phyloP scores from a whole-genome alignment of 2,113 vertebrate species.

The Tor tambroides region DNA sequence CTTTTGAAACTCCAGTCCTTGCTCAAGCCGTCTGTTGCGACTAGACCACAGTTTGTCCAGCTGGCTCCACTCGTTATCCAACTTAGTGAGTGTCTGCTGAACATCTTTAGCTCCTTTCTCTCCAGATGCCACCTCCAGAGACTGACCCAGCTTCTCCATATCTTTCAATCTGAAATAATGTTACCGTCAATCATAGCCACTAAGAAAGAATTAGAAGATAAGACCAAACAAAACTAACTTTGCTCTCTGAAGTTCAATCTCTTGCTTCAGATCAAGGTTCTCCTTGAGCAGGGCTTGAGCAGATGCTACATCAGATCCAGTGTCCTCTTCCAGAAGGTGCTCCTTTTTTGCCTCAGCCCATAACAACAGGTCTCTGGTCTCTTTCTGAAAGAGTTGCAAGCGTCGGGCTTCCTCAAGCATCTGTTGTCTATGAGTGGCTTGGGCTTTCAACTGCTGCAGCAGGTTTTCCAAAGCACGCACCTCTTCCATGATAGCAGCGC shows the following conservation, averaged over 20 bases:
- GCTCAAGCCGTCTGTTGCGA: conserved; percentile 70
- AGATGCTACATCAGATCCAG: conserved; percentile 74
- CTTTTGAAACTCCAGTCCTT: conserved; percentile 80
- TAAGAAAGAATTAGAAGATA: not conserved
- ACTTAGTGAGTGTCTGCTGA: conserved; percentile 64
- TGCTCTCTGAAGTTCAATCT: conserved; percentile 77
- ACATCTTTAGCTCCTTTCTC: conserved; percentile 64
- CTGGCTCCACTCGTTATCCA: conserved; percentile 68
- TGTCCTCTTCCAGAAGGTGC: conserved; percentile 75
- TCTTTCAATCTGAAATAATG: conserved; percentile 62
- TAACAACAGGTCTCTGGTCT: conserved; percentile 73
- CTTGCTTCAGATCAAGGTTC: conserved; percentile 78
- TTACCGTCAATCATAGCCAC: not conserved
- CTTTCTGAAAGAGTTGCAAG: conserved; percentile 77
- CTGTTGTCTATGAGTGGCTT: conserved; percentile 60
- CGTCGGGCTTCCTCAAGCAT: conserved; percentile 67
- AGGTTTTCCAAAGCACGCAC: conserved; percentile 78
- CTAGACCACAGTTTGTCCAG: conserved; percentile 78
- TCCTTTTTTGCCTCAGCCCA: conserved; percentile 75
- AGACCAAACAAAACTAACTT: conserved; percentile 70
- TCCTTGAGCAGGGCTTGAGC: conserved; percentile 78
- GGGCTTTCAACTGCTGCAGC: conserved; percentile 72
- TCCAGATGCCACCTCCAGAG: conserved; percentile 54
- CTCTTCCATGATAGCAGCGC: conserved; percentile 77
- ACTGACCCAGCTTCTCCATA: conserved; percentile 68